Conservation (phyloP, 2,113 vertebrate genomes). For the Trematomus loennbergii region DNA sequence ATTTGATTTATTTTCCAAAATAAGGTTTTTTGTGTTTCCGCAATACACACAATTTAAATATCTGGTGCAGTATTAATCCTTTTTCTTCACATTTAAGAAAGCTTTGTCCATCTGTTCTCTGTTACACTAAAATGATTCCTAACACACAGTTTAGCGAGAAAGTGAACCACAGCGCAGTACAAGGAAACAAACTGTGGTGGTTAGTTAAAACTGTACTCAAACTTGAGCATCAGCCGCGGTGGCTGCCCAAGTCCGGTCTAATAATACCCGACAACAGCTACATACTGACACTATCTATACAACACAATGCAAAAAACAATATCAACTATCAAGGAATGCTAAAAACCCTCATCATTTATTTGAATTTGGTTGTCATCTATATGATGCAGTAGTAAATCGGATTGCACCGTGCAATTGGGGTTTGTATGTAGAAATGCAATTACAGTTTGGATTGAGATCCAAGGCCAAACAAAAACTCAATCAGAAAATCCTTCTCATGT, state of each 20-base stretch:
- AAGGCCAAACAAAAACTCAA: constrained; percentile 15
- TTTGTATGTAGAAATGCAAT: background rate
- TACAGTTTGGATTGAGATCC: constrained; percentile 16
- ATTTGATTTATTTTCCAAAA: too few relatives aligned
- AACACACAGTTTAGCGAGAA: background rate
- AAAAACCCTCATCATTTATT: background rate
- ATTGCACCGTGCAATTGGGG: background rate
- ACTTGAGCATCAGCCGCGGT: background rate
- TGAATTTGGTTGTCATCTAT: background rate
- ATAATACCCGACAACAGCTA: background rate
- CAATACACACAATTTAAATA: background rate
- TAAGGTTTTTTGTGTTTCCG: too few relatives aligned
- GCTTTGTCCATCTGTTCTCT: background rate
- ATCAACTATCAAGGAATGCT: background rate
- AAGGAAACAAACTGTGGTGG: background rate
- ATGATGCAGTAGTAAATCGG: background rate
- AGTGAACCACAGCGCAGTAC: background rate
- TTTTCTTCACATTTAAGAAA: background rate
- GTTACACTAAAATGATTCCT: background rate
- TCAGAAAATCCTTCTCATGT: constrained; percentile 17
- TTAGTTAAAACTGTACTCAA: background rate
- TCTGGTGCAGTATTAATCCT: background rate
- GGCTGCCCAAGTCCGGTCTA: background rate
- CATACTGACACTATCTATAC: background rate
- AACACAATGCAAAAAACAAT: background rate